Conservation (phyloP, 1,140 invertebrate genomes). For the Gonioctena quinquepunctata region DNA sequence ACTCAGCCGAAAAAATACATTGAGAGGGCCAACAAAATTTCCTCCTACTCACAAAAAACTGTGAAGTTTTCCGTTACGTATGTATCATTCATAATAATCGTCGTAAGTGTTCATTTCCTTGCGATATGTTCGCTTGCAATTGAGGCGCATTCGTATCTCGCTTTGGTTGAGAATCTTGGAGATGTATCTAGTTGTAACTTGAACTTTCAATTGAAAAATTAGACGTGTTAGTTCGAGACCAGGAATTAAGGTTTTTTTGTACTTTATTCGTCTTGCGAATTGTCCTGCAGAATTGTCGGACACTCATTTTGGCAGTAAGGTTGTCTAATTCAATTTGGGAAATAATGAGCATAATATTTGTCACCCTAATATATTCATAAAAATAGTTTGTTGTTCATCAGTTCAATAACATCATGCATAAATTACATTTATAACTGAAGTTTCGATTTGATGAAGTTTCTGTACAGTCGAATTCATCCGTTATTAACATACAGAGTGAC, state of each 20-base stretch:
- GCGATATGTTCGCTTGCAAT: not conserved
- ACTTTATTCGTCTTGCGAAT: not conserved
- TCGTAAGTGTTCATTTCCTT: not conserved
- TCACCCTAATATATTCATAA: too few relatives aligned
- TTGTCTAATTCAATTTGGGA: too few relatives aligned
- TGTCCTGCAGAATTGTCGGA: not conserved
- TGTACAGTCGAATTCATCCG: too few relatives aligned
- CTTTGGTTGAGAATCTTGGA: not conserved
- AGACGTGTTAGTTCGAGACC: not conserved
- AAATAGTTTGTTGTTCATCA: too few relatives aligned
- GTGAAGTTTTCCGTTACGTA: not conserved
- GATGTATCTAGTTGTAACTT: not conserved
- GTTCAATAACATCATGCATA: too few relatives aligned
- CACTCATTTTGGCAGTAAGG: too few relatives aligned
- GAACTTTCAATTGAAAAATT: slow-evolving; percentile 4
- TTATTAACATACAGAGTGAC: too few relatives aligned
- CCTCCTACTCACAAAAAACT: not conserved
- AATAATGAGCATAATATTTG: too few relatives aligned
- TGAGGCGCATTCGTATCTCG: not conserved
- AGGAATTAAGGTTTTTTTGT: not conserved
- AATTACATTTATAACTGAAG: too few relatives aligned
- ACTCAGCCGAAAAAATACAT: not conserved
- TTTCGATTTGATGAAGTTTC: too few relatives aligned
- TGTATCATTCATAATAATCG: not conserved
- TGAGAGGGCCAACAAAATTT: not conserved